Base-by-base conservation (phyloP, 2,113 vertebrate species). In the Seriola aureovittata region DNA sequence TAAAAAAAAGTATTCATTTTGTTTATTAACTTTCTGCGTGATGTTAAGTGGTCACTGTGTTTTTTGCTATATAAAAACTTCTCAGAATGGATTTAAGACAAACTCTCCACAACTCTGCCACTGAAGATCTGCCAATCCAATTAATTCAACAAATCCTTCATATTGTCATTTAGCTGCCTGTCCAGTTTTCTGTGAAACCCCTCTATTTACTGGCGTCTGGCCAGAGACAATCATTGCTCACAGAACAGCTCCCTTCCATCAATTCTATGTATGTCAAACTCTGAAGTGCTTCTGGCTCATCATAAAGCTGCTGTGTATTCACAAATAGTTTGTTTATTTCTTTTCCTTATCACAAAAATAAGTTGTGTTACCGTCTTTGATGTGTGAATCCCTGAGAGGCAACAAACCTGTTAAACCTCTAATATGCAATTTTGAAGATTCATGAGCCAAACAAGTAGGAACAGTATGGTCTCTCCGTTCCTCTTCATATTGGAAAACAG, bases 81-180 rank as follows among this genome's bases (percentile, higher is more conserved):
- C 23, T 75, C 42, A 14, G 63, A 74, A 68, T 14, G 62, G 44
- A 85, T 75, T 84, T 9, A 57, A 54, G 16, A 66, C 14, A 38
- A 63, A 78, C 63, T 73, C 67, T 57, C 42, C 34, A 1, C 4
- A 69, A 46, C 71, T 66, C 23, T 16, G 3, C 71, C 42, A 48
- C 8, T 89, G 85, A 90, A 80, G 71, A 71, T 77, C 58, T 85
- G 90, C 85, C 85, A 89, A 85, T 75, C 74, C 84, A 88, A 86
- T 91, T 90, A 89, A 85, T 85, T 83, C 68, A 71, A 64, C 57
- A 75, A 83, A 88, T 87, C 81, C 71, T 81, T 81, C 50, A 74
- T 55, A 82, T 71, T 40, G 66, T 81, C 63, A 55, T 82, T 88
- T 25, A 72, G 59, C 63, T 17, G 68, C 48, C 69, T 9, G 78